Conservation (phyloP, 2,888 invertebrate genomes). For the Beris chalybata region DNA sequence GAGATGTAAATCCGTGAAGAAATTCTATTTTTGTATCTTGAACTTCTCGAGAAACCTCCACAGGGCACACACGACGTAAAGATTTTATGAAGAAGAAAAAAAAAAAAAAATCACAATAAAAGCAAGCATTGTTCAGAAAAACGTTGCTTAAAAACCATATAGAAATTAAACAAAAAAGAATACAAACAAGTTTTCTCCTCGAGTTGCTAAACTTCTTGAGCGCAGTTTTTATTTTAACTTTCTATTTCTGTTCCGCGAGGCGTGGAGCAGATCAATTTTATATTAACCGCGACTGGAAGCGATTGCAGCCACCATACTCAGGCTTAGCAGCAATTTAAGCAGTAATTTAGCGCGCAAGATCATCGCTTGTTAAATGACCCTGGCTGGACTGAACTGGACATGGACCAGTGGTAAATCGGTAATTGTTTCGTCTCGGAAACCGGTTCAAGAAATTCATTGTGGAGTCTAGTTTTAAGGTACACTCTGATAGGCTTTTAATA, state of each 20-base stretch:
- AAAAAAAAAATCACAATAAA: neutral
- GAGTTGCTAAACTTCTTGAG: slow-evolving; percentile 19
- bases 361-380: no score
- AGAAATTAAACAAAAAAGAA: slow-evolving; percentile 9
- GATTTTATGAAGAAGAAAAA: neutral
- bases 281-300: no score
- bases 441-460: no score
- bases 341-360: no score
- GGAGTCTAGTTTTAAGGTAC: no score
- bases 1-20: slow-evolving; percentile 21
- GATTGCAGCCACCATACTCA: no score
- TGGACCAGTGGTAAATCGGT: no score
- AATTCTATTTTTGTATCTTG: slow-evolving; percentile 27
- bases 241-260: slow-evolving; percentile 16
- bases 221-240: slow-evolving; percentile 11
- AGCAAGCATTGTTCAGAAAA: neutral
- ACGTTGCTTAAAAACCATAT: neutral
- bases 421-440: no score
- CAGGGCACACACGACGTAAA: slow-evolving; percentile 6
- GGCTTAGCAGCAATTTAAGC: no score
- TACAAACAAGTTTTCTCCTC: slow-evolving; percentile 16
- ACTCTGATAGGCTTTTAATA: no score
- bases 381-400: no score
- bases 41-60: slow-evolving; percentile 20
- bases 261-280: no score